Percentiles rank a stretch among this genome's conserved stretches.
Evolutionary conservation across 2,113 vertebrate genomes (phyloP).

Genomic region (Salvelinus alpinus): DNA sequence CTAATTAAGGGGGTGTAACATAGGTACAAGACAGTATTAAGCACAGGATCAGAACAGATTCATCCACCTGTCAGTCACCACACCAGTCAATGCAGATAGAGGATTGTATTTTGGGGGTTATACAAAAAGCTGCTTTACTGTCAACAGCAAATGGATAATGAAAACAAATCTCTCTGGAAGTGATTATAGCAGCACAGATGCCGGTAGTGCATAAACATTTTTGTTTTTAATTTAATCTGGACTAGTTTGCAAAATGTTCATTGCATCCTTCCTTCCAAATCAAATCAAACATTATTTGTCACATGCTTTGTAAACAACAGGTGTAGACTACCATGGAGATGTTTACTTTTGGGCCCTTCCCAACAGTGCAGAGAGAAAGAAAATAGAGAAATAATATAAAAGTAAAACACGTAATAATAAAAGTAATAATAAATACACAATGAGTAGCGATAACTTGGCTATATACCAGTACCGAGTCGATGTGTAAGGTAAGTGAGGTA

Average conservation of each 20-base stretch:
- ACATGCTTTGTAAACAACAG: neutral
- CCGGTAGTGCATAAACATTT: too few species aligned
- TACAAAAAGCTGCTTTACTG: slow-evolving; percentile 55
- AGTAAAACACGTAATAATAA: too few species aligned
- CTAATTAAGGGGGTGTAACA: neutral
- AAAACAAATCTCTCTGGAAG: slow-evolving; percentile 51
- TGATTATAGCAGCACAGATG: slow-evolving; percentile 24
- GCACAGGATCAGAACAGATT: neutral
- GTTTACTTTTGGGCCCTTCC: too few species aligned
- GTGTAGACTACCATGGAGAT: too few species aligned
- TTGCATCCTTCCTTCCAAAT: neutral
- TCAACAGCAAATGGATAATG: slow-evolving; percentile 46
- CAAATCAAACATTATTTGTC: neutral
- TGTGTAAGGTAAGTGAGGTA: too few species aligned
- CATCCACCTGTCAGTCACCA: neutral
- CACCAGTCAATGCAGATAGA: neutral
- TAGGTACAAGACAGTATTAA: neutral
- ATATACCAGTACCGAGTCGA: too few species aligned
- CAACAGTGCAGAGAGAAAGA: too few species aligned
- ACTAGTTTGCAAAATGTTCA: neutral
- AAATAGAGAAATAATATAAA: too few species aligned
- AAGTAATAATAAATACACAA: too few species aligned
- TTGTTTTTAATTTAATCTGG: neutral
- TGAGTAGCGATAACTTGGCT: too few species aligned
- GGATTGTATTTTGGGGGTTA: neutral